phyloP scores from a whole-genome alignment of 1,140 invertebrate genomes.

The Eriosoma lanigerum region DNA sequence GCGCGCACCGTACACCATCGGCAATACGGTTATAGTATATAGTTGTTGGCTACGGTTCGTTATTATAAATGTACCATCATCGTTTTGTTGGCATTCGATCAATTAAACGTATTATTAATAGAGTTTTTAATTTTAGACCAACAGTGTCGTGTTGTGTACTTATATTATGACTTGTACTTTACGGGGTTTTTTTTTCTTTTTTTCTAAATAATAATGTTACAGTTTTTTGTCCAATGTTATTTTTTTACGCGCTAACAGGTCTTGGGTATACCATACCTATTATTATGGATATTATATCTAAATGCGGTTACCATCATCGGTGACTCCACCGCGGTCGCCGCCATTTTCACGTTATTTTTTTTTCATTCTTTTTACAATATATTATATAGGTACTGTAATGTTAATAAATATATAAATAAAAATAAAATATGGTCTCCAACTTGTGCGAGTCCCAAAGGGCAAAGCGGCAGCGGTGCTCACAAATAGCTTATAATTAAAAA shows the following conservation, averaged over 20 bases:
- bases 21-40: neutral
- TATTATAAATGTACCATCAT: constrained; percentile 48
- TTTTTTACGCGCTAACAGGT: neutral
- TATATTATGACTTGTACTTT: neutral
- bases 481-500: constrained; percentile 46
- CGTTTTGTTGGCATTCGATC: constrained; percentile 43
- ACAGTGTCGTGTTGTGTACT: constrained; percentile 11
- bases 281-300: neutral
- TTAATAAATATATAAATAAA: constrained; percentile 32
- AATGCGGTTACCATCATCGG: neutral
- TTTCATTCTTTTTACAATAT: neutral
- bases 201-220: neutral
- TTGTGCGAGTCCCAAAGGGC: constrained; percentile 28
- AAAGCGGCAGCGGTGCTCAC: constrained; percentile 27
- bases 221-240: neutral
- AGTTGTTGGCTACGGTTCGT: constrained; percentile 45
- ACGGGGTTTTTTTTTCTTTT: neutral
- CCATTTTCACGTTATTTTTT: constrained; percentile 24
- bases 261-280: neutral
- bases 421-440: constrained; percentile 36
- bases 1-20: neutral
- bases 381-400: neutral
- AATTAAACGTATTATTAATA: constrained; percentile 48
- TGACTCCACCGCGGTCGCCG: neutral
- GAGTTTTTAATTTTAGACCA: constrained; percentile 48